A percentile compares a stretch with the other conserved stretches of the same genome.
Conservation (phyloP, 2,888 invertebrate species). For the Chouioia cunea region DNA sequence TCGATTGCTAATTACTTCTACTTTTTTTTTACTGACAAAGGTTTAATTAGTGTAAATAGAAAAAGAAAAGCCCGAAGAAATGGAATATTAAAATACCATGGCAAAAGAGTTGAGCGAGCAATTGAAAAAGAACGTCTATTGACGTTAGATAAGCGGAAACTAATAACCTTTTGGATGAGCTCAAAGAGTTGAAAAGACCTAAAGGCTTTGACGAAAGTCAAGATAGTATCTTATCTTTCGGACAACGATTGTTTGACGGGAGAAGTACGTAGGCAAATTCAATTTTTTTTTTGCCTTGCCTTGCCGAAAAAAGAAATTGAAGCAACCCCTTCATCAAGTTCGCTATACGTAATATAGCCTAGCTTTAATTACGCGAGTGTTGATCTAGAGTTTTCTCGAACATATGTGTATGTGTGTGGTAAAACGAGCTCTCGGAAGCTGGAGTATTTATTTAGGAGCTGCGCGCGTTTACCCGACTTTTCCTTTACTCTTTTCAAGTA, state of each 20-base stretch:
- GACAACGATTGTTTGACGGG: too few species aligned
- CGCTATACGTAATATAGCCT: background rate
- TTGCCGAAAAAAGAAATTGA: background rate
- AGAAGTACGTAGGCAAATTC: background rate
- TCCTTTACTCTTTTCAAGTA: too few species aligned
- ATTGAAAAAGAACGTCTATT: conserved; percentile 9
- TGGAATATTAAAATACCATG: too few species aligned
- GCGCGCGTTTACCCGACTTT: conserved; percentile 50
- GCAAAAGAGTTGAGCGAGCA: background rate
- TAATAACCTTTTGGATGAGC: conserved; percentile 29
- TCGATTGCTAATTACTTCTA: background rate
- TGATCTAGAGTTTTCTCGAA: background rate
- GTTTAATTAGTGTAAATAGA: too few species aligned
- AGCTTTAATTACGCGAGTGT: background rate
- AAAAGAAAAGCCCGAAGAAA: too few species aligned
- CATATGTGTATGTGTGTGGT: conserved; percentile 11
- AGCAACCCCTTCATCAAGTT: background rate
- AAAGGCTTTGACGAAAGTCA: background rate
- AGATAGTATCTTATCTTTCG: background rate
- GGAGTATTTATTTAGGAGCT: conserved; percentile 57
- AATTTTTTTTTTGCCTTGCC: background rate
- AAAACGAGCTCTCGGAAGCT: conserved; percentile 51
- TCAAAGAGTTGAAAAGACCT: background rate
- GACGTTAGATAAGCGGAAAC: conserved; percentile 40
- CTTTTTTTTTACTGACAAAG: background rate